Base-by-base conservation (phyloP, 2,113 vertebrate species). In the Pterocles burchelli region DNA sequence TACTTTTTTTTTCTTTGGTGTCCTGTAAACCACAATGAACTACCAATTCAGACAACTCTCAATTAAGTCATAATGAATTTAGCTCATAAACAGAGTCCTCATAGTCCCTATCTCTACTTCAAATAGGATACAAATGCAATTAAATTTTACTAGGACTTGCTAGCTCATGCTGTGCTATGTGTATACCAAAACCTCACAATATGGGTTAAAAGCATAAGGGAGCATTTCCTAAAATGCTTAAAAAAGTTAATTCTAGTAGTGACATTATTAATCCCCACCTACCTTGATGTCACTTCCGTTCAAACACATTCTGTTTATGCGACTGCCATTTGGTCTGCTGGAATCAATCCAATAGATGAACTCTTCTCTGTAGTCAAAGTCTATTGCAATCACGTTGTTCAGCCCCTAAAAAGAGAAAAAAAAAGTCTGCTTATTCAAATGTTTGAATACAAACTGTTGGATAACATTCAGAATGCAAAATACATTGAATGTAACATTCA, bases 301-400 rank as follows among this genome's bases (percentile, higher is more conserved):
- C 92, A 99, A 98, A 57, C 98, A 98, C 98, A 99, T 99, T 95
- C 99, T 98, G 97, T 99, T 99, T 98, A 99, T 99, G 93, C 98
- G 99, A 41, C 99, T 99, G 88, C 99, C 99, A 54, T 99, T 99
- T 57, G 99, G 99, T 97, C 99, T 98, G 94, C 98, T 99, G 78
- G 99, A 99, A 98, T 99, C 99, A 95, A 99, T 99, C 99, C 99
- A 99, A 89, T 99, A 99, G 96, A 99, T 98, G 71, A 99, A 99
- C 96, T 99, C 99, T 95, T 99, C 99, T 97, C 98, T 99, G 92
- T 99, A 99, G 98, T 99, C 99, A 92, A 99, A 99, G 96, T 99
- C 99, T 96, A 99, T 98, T 95, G 99, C 99, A 97, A 99, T 99
- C 95, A 99, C 99, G 97, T 99, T 99, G 98, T 99, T 99, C 87